Conservation (phyloP, 2,888 invertebrate genomes). For the Autographa gamma region DNA sequence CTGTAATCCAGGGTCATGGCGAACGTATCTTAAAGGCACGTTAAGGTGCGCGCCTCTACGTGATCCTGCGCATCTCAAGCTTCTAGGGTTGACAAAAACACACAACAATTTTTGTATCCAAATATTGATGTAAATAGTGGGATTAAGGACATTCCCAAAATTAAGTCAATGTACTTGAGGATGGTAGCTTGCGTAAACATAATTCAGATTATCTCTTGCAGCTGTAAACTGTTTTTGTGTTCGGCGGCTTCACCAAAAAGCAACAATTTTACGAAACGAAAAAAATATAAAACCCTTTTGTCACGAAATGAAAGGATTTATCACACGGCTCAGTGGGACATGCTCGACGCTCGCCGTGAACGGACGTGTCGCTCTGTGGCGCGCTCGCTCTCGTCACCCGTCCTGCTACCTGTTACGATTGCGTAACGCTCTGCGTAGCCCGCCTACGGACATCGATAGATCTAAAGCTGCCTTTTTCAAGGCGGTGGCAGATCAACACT, state of each 20-base stretch:
- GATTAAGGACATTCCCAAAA: not conserved
- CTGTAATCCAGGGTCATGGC: slow-evolving; percentile 63
- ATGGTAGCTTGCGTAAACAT: not conserved
- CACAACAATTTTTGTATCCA: not conserved
- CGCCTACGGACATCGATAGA: too few species aligned
- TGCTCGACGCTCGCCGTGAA: too few species aligned
- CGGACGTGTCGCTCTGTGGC: too few species aligned
- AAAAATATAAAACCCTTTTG: not conserved
- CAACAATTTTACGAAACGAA: not conserved
- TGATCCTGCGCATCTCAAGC: slow-evolving; percentile 61
- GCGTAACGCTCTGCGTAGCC: too few species aligned
- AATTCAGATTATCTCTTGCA: not conserved
- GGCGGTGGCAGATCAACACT: too few species aligned
- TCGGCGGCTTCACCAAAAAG: not conserved
- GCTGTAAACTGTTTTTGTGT: not conserved
- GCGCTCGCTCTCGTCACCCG: too few species aligned
- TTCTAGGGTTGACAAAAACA: slow-evolving; percentile 46
- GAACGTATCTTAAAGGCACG: slow-evolving; percentile 61
- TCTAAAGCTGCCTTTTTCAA: too few species aligned
- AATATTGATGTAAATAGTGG: not conserved
- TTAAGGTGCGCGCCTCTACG: slow-evolving; percentile 59
- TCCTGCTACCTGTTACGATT: too few species aligned
- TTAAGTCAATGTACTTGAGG: not conserved
- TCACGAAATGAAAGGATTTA: slow-evolving; percentile 23
- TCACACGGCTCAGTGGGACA: slow-evolving; percentile 32